Conservation (phyloP, 2,113 vertebrate species). For the Ictalurus furcatus region DNA sequence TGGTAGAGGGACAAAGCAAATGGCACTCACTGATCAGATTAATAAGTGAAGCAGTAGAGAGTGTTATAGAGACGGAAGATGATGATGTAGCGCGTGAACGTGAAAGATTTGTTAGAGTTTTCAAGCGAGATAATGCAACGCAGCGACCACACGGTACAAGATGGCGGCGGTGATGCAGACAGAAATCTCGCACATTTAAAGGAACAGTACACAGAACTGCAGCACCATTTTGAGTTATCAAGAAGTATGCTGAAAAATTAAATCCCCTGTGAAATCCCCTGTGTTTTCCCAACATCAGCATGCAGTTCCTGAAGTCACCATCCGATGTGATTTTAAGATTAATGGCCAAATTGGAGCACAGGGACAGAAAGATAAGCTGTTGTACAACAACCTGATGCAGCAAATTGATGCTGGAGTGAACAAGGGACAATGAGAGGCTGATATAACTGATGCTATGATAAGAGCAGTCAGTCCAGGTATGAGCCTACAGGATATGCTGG, state of each 20-base stretch:
- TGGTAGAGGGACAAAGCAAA: neutral
- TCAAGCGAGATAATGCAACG: neutral
- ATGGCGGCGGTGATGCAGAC: neutral
- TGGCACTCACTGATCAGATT: neutral
- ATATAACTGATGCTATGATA: neutral
- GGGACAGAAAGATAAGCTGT: neutral
- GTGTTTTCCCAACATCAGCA: too few species aligned
- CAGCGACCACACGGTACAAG: neutral
- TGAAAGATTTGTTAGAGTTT: neutral
- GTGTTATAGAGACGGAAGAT: neutral
- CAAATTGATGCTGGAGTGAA: neutral
- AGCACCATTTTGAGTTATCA: neutral
- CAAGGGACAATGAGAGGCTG: neutral
- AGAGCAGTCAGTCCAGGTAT: neutral
- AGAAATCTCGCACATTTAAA: neutral
- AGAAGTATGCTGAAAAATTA: too few species aligned
- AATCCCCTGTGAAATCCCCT: too few species aligned
- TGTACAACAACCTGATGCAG: neutral
- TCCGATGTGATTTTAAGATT: neutral
- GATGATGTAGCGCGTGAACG: neutral
- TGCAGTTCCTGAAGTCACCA: neutral
- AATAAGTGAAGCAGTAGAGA: neutral
- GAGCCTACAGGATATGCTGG: neutral
- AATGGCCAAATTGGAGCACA: neutral
- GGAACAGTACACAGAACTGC: neutral